Evolutionary conservation across 1,140 invertebrate species (phyloP).

Genomic region (Drosophila willistoni): DNA sequence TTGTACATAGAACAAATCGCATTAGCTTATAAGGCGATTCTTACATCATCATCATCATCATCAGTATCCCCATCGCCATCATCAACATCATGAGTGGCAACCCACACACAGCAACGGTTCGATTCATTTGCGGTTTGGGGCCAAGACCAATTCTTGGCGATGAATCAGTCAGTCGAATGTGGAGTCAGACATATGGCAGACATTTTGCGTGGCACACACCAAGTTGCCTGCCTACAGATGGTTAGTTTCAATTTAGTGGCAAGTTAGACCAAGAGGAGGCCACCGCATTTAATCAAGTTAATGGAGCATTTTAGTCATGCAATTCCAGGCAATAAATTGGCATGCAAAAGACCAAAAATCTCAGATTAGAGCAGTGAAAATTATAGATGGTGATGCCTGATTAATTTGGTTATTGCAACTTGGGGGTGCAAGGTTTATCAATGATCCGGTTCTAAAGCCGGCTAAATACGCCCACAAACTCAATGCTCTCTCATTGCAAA

Average conservation of each 20-base stretch:
- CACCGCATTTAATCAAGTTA: slow-evolving; percentile 51
- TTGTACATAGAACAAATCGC: slow-evolving; percentile 32
- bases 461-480: slow-evolving; percentile 4
- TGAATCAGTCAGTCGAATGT: slow-evolving; percentile 40
- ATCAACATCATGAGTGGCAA: neutral
- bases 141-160: slow-evolving; percentile 42
- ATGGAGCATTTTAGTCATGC: slow-evolving; percentile 48
- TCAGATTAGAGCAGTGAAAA: slow-evolving; percentile 52
- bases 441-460: slow-evolving; percentile 24
- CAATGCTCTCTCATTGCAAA: neutral
- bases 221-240: slow-evolving; percentile 28
- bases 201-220: slow-evolving; percentile 13
- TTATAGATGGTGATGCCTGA: slow-evolving; percentile 45
- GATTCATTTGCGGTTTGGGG: slow-evolving; percentile 47
- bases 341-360: slow-evolving; percentile 36
- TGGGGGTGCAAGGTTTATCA: slow-evolving; percentile 20
- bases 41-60: slow-evolving; percentile 72
- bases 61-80: neutral
- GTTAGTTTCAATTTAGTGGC: slow-evolving; percentile 8
- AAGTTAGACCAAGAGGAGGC: slow-evolving; percentile 40
- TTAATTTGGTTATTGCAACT: slow-evolving; percentile 24
- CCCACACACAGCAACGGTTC: slow-evolving; percentile 38
- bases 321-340: slow-evolving; percentile 51
- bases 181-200: slow-evolving; percentile 53
- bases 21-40: slow-evolving; percentile 43